These are phyloP conservation scores for Rhinolophus ferrumequinum DNA, from an alignment of 2,113 vertebrate genomes.

Conservation along the genomic window DNA sequence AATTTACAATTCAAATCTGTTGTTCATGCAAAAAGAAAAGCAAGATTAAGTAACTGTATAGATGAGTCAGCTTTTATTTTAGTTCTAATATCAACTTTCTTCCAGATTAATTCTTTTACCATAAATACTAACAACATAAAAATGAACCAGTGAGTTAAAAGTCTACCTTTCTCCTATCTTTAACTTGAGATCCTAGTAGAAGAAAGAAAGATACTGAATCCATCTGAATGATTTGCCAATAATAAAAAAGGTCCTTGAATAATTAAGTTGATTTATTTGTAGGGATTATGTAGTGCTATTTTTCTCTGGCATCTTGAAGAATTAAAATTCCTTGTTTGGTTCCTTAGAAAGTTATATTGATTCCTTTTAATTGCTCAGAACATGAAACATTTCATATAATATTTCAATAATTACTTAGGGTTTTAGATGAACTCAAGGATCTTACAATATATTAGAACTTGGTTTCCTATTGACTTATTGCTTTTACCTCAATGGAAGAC, in stretches of 20 bases:
- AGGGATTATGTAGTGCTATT: not conserved
- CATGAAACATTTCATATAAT: not conserved
- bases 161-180: not conserved
- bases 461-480: not conserved
- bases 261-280: not conserved
- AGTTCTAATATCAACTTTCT: not conserved
- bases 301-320: constrained; percentile 24
- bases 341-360: not conserved
- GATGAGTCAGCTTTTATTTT: not conserved
- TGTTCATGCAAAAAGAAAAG: not conserved
- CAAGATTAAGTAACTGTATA: not conserved
- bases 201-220: not conserved
- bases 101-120: not conserved
- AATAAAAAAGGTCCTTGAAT: not conserved
- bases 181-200: not conserved
- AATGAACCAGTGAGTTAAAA: not conserved
- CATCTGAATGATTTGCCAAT: not conserved
- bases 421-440: not conserved
- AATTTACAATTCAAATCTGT: not conserved
- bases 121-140: not conserved
- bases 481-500: not conserved
- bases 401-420: not conserved
- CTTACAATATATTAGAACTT: not conserved
- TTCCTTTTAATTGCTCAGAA: constrained; percentile 11
- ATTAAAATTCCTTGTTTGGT: not conserved